Base-by-base conservation (phyloP, 2,113 vertebrate genomes). In the Ptychochromis oligacanthus region DNA sequence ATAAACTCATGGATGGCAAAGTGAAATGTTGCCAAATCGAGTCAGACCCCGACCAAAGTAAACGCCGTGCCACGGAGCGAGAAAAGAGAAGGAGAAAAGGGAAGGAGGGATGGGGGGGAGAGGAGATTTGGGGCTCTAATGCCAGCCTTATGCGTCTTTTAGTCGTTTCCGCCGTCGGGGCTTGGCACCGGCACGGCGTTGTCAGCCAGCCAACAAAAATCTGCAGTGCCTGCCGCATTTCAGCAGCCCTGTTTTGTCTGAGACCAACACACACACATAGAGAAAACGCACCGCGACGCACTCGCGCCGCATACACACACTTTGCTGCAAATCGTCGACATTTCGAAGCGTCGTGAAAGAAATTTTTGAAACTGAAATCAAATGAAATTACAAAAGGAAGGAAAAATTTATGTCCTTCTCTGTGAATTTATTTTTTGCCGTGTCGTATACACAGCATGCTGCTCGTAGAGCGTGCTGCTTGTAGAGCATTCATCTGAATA, bases 191-290 rank as follows among this genome's bases (percentile, higher is more conserved):
- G 94, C 96, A 95, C 93, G 55, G 24, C 94, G 78, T 95, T 97
- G 98, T 98, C 97, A 97, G 89, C 79, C 96, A 96, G 98, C 97
- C 98, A 99, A 97, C 95, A 94, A 97, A 97, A 96, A 97, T 97
- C 98, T 97, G 97, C 97, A 98, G 97, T 97, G 97, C 93, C 96
- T 97, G 97, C 96, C 95, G 96, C 96, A 97, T 97, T 96, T 97
- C 95, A 95, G 95, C 94, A 96, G 96, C 93, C 87, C 95, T 95
- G 95, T 95, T 95, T 96, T 95, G 96, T 96, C 96, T 96, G 87
- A 93, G 96, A 96, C 86, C 95, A 95, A 96, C 96, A 95, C 80
- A 77, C 90, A 12, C 60, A 38, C 59, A 49, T 28, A 22, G 43
- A 60, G 28, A 24, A 55, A 43, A 79, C 24, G 22, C 77, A 83